phyloP scores from a whole-genome alignment of 2,888 invertebrate genomes.

The Gasteruption jaculator region DNA sequence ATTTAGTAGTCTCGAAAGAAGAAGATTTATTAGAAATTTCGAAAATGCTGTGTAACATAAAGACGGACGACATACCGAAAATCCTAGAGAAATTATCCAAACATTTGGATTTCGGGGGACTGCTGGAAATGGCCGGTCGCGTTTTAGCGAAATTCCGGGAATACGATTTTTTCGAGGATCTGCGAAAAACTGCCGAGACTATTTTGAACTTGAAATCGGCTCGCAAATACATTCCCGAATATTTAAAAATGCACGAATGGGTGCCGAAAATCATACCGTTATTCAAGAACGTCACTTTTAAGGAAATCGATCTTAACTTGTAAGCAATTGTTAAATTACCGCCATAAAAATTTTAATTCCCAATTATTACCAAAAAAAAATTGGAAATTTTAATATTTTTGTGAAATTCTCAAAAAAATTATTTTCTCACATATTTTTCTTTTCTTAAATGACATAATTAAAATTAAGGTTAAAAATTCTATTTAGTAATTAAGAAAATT shows the following conservation, averaged over 20 bases:
- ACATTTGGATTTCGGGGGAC: constrained; percentile 55
- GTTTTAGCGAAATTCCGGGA: constrained; percentile 53
- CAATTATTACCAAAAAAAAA: neutral
- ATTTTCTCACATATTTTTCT: constrained; percentile 3
- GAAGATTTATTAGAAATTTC: constrained; percentile 42
- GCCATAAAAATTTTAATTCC: too few species aligned
- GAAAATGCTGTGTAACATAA: constrained; percentile 50
- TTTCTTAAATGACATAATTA: neutral
- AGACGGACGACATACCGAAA: constrained; percentile 49
- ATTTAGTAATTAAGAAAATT: too few species aligned
- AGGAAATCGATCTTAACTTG: constrained; percentile 38
- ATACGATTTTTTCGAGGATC: constrained; percentile 50
- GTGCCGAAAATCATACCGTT: constrained; percentile 36
- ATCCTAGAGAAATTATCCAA: constrained; percentile 52
- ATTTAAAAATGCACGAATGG: constrained; percentile 47
- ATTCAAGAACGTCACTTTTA: constrained; percentile 35
- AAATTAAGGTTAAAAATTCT: neutral
- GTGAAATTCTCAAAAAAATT: too few species aligned
- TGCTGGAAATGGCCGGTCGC: constrained; percentile 54
- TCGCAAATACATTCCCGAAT: constrained; percentile 54
- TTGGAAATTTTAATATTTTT: too few species aligned
- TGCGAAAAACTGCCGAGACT: constrained; percentile 52
- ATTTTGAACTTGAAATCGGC: constrained; percentile 51
- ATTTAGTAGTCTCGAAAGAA: constrained; percentile 33
- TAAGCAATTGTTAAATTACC: constrained; percentile 26